Evolutionary conservation across 2,888 invertebrate species (phyloP).

Genomic region (Melanostoma mellinum): DNA sequence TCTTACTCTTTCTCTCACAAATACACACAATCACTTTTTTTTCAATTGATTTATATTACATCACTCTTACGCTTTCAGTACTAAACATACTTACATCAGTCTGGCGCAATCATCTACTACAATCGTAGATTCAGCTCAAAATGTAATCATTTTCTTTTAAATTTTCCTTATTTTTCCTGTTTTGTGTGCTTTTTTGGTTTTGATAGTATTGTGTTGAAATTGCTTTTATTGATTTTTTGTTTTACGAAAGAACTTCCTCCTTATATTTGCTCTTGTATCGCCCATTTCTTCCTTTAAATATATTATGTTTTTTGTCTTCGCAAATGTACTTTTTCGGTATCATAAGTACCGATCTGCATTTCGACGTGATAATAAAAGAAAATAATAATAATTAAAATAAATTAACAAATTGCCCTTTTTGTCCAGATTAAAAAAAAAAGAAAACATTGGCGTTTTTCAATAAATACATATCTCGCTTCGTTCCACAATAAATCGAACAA

Average conservation of each 20-base stretch:
- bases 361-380: neutral
- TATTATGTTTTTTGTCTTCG: neutral
- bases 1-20: conserved; percentile 30
- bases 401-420: too few relatives aligned
- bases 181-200: conserved; percentile 24
- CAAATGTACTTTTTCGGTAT: neutral
- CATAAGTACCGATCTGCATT: too few relatives aligned
- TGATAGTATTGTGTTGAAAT: conserved; percentile 13
- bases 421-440: too few relatives aligned
- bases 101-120: conserved; percentile 12
- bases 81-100: neutral
- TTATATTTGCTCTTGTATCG: neutral
- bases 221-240: conserved; percentile 1
- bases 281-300: too few relatives aligned
- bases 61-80: conserved; percentile 1
- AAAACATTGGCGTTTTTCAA: too few relatives aligned
- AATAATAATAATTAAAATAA: neutral
- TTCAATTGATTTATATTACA: neutral
- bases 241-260: conserved; percentile 14
- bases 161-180: conserved; percentile 9
- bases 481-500: too few relatives aligned
- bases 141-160: conserved; percentile 14
- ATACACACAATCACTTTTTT: conserved; percentile 6
- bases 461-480: too few relatives aligned
- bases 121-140: conserved; percentile 28